Conservation (phyloP, 2,888 invertebrate species). For the Xanthostigma xanthostigma region DNA sequence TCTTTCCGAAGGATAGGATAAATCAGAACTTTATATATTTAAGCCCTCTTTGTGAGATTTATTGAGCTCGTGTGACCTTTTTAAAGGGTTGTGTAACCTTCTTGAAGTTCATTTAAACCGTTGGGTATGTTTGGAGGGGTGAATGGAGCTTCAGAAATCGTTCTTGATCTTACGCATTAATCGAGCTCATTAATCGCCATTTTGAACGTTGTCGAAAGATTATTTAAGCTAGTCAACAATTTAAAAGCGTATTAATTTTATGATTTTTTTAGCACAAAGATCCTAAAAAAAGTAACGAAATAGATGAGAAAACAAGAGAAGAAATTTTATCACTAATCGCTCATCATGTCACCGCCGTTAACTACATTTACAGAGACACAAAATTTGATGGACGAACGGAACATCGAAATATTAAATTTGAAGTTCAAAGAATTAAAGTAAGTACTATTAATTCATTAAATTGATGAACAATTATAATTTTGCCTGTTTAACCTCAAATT, state of each 20-base stretch:
- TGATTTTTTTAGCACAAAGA: conserved; percentile 49
- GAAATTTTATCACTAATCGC: conserved; percentile 95
- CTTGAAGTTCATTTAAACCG: too few species aligned
- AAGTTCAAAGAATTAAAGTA: conserved; percentile 77
- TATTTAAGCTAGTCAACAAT: neutral
- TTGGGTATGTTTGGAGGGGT: too few species aligned
- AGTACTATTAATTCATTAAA: conserved; percentile 8
- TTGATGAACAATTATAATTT: too few species aligned
- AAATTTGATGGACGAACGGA: conserved; percentile 81
- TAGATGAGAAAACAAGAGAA: conserved; percentile 82
- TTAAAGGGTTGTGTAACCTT: too few species aligned
- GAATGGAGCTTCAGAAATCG: too few species aligned
- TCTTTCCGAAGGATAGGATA: too few species aligned
- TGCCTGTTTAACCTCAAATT: too few species aligned
- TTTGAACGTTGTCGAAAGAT: neutral
- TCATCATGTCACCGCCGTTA: conserved; percentile 96
- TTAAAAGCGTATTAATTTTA: conserved; percentile 4
- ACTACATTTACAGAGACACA: conserved; percentile 91
- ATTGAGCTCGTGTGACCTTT: too few species aligned
- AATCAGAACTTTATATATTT: too few species aligned
- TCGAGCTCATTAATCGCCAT: too few species aligned
- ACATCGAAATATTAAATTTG: conserved; percentile 91
- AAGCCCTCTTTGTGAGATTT: too few species aligned
- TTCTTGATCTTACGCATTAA: too few species aligned
- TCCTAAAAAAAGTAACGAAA: conserved; percentile 47